Base-by-base conservation (phyloP, 2,797 vertebrate species). In the Microctenopoma steveboyesi region DNA sequence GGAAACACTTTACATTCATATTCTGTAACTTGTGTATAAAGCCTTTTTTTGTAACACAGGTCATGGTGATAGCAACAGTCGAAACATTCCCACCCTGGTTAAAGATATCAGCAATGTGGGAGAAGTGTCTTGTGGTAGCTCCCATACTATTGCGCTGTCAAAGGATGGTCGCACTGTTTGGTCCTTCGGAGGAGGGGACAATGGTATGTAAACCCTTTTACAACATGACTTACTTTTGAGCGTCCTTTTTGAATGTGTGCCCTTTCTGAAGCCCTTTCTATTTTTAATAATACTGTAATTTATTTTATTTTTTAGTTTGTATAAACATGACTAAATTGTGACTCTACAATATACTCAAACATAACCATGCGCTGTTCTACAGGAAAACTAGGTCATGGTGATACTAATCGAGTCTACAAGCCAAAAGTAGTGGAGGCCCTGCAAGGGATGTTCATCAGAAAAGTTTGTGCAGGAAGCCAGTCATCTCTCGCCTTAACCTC, bases 81-180 rank as follows among this genome's bases (percentile, higher is more conserved):
- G 95, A 35, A 95, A 95, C 68, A 92, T 95, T 75, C 94, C 95
- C 14, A 94, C 95, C 22, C 88, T 95, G 59, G 95, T 95, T 18
- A 95, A 95, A 88, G 94, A 95, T 90, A 93, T 95, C 81, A 95
- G 94, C 50, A 94, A 94, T 1, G 94, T 95, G 43, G 95, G 94
- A 0, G 94, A 95, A 79, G 94, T 94, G 54, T 94, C 94, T 0
- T 95, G 95, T 57, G 95, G 95, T 1, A 95, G 95, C 88, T 95
- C 95, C 2, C 95, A 95, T 70, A 95, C 94, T 4, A 94, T 95
- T 0, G 93, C 94, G 0, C 85, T 95, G 84, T 94, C 95, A 5
- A 94, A 95, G 80, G 95, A 95, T 28, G 95, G 95, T 13, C 92
- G 94, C 33, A 94, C 93, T 0, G 94, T 95, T 13, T 95, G 94